Base-by-base conservation (phyloP, 2,113 vertebrate species). In the Tor tambroides region DNA sequence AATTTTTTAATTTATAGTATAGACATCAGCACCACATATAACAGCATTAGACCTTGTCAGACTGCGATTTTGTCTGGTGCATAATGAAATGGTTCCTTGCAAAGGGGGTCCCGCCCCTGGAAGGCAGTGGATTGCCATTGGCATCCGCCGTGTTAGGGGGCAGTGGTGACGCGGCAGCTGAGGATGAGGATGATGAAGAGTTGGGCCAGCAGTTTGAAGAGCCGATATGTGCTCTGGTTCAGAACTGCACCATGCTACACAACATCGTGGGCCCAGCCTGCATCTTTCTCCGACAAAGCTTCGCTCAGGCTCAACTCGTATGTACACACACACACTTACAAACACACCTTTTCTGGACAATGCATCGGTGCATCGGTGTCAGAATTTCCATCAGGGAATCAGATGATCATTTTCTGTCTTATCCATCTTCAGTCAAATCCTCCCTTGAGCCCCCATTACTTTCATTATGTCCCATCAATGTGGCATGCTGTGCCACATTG, bases 221-320 rank as follows among this genome's bases (percentile, higher is more conserved):
- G 69, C 94, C 95, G 0, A 87, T 95, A 78, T 93, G 91, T 49
- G 87, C 94, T 79, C 91, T 95, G 92, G 94, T 95, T 88, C 92
- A 95, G 92, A 95, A 95, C 93, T 95, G 94, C 92, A 94, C 91
- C 88, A 83, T 94, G 93, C 91, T 95, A 90, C 95, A 95, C 89
- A 89, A 94, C 92, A 93, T 95, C 87, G 93, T 95, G 86, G 95
- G 95, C 72, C 95, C 95, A 0, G 95, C 95, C 59, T 96, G 95
- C 90, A 90, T 96, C 92, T 95, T 96, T 91, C 95, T 96, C 88
- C 93, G 94, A 89, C 94, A 94, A 85, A 91, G 94, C 83, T 92
- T 96, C 71, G 92, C 93, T 61, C 93, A 95, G 86, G 91, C 94
- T 87, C 95, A 96, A 77, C 87, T 95, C 77, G 94, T 96, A 96